phyloP scores from a whole-genome alignment of 1,140 invertebrate genomes.

The Drosophila littoralis region DNA sequence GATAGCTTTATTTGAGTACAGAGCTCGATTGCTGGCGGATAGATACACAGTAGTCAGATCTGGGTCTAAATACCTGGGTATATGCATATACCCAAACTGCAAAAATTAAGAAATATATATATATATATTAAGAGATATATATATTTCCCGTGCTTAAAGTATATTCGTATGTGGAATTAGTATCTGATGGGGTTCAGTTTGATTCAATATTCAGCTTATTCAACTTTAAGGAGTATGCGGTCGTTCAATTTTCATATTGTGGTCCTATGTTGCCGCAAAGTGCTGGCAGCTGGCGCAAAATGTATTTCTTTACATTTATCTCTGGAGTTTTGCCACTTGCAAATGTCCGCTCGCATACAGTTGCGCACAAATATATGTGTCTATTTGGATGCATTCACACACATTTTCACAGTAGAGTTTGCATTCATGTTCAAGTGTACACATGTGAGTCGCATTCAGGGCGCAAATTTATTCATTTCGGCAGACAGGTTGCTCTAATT shows the following conservation, averaged over 20 bases:
- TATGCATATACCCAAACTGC: too few relatives aligned
- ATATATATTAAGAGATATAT: too few relatives aligned
- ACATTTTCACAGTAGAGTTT: background rate
- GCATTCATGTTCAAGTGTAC: conserved; percentile 49
- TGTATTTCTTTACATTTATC: conserved; percentile 40
- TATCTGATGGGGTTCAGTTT: background rate
- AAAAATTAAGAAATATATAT: too few relatives aligned
- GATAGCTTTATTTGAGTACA: background rate
- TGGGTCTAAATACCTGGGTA: too few relatives aligned
- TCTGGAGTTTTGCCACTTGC: conserved; percentile 3
- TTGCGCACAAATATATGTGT: background rate
- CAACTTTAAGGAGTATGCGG: conserved; percentile 10
- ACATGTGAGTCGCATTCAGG: conserved; percentile 45
- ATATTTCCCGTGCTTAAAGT: too few relatives aligned
- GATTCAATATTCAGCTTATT: background rate
- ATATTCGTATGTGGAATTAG: too few relatives aligned
- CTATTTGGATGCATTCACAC: background rate
- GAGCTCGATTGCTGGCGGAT: too few relatives aligned
- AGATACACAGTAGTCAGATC: too few relatives aligned
- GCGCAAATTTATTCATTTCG: conserved; percentile 69
- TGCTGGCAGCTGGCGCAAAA: conserved; percentile 3
- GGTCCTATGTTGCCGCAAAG: background rate
- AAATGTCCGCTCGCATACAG: conserved; percentile 14
- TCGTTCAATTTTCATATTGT: conserved; percentile 19
- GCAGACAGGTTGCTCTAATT: conserved; percentile 71